Conservation (phyloP, 2,113 vertebrate species). For the Peucedramus taeniatus region DNA sequence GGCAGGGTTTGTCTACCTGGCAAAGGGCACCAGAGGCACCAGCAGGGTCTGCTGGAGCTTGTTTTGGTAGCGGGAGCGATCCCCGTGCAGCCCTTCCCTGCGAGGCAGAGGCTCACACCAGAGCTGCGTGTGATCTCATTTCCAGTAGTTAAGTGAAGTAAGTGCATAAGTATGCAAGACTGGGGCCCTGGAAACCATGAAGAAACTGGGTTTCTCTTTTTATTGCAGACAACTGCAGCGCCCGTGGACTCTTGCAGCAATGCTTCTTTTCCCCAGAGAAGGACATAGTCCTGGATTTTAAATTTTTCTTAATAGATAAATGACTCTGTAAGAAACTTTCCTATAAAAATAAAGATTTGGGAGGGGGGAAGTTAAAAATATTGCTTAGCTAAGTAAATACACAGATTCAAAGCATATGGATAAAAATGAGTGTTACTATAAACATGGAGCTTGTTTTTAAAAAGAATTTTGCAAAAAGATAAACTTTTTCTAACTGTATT, state of each 20-base stretch:
- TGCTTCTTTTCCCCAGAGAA: conserved; percentile 30
- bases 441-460: conserved; percentile 42
- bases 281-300: neutral
- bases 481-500: conserved; percentile 54
- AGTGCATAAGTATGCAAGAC: conserved; percentile 58
- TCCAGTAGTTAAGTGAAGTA: conserved; percentile 67
- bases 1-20: neutral
- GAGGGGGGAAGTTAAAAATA: conserved; percentile 28
- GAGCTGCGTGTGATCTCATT: conserved; percentile 62
- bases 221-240: conserved; percentile 38
- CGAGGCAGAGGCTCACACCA: conserved; percentile 15
- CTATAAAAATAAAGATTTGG: conserved; percentile 20
- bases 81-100: neutral
- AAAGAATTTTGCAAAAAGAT: conserved; percentile 52
- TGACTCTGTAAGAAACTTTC: neutral
- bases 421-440: conserved; percentile 62
- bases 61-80: neutral
- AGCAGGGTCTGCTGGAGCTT: neutral
- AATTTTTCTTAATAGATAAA: conserved; percentile 17
- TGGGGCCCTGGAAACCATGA: conserved; percentile 58
- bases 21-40: neutral
- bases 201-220: conserved; percentile 55
- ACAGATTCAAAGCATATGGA: conserved; percentile 70
- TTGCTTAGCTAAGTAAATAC: conserved; percentile 60
- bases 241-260: conserved; percentile 21